Evolutionary conservation across 2,113 vertebrate species (phyloP), one percentile per base, ranked within the genome.

Genomic region (Semicossyphus pulcher): DNA sequence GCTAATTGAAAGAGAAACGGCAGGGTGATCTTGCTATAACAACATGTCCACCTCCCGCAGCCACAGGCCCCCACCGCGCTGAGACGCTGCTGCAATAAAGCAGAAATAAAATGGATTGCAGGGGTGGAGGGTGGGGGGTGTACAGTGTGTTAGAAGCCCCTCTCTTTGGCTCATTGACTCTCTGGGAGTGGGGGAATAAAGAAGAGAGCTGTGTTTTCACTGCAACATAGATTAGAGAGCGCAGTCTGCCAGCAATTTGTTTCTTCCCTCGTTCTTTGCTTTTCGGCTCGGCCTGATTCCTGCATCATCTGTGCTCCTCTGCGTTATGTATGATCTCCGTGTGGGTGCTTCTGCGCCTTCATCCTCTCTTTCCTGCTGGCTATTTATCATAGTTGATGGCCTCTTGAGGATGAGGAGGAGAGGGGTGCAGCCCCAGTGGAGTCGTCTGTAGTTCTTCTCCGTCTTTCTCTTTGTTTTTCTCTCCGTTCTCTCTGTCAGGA

Each of bases 1-100:
- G 78, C 86, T 93, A 91, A 92, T 93, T 92, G 92, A 92, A 91
- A 88, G 78, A 39, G 84, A 79, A 89, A 83, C 73, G 31, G 84
- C 52, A 44, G 80, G 56, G 77, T 85, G 87, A 89, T 89, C 86
- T 85, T 78, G 81, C 81, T 83, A 64, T 89, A 88, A 88, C 84
- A 91, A 89, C 87, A 85, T 58, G 20, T 64, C 32, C 32, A 59
- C 15, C 47, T 65, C 49, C 56, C 28, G 59, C 32, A 64, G 70
- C 42, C 68, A 60, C 1, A 14, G 37, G 58, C 74, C 69, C 79
- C 28, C 11, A n/a, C 85, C 73, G 85, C 58, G 83, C 74, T 70
- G 69, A 83, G 72, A 84, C 29, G 54, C 67, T 57, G 48, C 57
- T 44, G 83, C 86, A 84, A 90, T 92, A 91, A 90, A 88, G 78